Percentiles rank a stretch among this genome's conserved stretches.
Conservation (phyloP, 2,888 invertebrate genomes). For the Liodrosophila aerea region DNA sequence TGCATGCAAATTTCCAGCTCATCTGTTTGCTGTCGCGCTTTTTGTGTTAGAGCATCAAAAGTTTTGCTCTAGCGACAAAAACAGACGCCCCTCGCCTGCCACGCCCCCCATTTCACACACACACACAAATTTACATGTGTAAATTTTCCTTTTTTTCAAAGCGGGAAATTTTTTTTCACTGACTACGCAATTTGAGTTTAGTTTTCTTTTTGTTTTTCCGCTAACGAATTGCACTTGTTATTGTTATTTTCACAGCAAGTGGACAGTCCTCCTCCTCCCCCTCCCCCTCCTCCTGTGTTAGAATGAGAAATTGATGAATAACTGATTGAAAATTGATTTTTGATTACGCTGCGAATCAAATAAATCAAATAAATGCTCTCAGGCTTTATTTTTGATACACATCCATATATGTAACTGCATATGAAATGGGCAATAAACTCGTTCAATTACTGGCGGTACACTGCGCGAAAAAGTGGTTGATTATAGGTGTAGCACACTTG, state of each 20-base stretch:
- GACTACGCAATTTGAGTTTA: slow-evolving; percentile 71
- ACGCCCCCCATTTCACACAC: slow-evolving; percentile 31
- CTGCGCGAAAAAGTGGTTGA: background rate
- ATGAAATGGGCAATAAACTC: no score
- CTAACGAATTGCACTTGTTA: slow-evolving; percentile 12
- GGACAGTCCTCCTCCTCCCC: no score
- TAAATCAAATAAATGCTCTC: no score
- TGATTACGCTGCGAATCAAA: no score
- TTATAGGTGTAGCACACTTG: no score
- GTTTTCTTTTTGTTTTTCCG: background rate
- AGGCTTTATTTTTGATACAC: no score
- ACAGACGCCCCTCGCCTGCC: slow-evolving; percentile 45
- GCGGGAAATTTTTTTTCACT: slow-evolving; percentile 60
- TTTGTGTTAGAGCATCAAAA: slow-evolving; percentile 49
- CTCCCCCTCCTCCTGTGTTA: no score
- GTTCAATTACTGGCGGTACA: background rate
- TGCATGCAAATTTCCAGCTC: slow-evolving; percentile 51
- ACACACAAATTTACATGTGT: background rate
- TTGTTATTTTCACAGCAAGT: slow-evolving; percentile 12
- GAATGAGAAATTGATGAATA: background rate
- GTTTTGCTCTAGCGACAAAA: slow-evolving; percentile 52
- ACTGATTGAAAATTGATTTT: background rate
- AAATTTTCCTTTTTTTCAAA: slow-evolving; percentile 39
- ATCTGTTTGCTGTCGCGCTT: slow-evolving; percentile 32
- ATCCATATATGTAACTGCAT: no score